Percentiles rank a stretch among this genome's conserved stretches.
These are phyloP conservation scores for Archips xylosteana DNA, from an alignment of 2,888 invertebrate species.

Conservation along the genomic window DNA sequence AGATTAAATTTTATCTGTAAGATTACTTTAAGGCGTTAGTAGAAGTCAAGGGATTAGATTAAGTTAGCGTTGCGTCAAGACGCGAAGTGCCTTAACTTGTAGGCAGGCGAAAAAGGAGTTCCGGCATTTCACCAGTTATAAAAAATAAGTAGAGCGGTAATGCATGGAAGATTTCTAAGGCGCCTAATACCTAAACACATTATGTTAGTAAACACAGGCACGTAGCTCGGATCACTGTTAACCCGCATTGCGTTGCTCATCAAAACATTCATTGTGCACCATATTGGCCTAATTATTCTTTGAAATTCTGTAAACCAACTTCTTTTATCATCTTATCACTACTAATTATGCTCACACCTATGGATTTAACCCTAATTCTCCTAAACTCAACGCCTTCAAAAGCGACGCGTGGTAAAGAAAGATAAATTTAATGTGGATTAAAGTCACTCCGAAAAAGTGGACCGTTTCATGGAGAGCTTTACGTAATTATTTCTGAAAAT, in stretches of 20 bases:
- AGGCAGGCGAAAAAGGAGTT: too few species aligned
- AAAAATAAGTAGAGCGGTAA: too few species aligned
- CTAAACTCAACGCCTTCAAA: background rate
- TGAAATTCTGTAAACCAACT: constrained; percentile 38
- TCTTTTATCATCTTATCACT: constrained; percentile 42
- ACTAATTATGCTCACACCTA: background rate
- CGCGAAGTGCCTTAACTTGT: too few species aligned
- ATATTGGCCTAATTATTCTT: constrained; percentile 48
- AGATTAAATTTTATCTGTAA: too few species aligned
- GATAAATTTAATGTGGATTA: constrained; percentile 7
- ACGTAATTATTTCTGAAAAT: constrained; percentile 14
- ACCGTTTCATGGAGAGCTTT: constrained; percentile 8
- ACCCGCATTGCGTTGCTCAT: constrained; percentile 53
- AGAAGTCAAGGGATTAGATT: too few species aligned
- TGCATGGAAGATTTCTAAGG: background rate
- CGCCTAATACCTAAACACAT: constrained; percentile 24
- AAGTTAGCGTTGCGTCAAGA: too few species aligned
- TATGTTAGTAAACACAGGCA: constrained; percentile 27
- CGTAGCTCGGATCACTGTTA: constrained; percentile 52
- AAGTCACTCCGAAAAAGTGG: constrained; percentile 15
- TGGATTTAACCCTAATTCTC: background rate
- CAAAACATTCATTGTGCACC: constrained; percentile 48
- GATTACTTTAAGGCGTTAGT: too few species aligned
- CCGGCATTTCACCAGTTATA: too few species aligned
- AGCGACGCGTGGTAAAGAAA: constrained; percentile 6